Conservation (phyloP, 1,140 invertebrate species). For the Hyles vespertilio region DNA sequence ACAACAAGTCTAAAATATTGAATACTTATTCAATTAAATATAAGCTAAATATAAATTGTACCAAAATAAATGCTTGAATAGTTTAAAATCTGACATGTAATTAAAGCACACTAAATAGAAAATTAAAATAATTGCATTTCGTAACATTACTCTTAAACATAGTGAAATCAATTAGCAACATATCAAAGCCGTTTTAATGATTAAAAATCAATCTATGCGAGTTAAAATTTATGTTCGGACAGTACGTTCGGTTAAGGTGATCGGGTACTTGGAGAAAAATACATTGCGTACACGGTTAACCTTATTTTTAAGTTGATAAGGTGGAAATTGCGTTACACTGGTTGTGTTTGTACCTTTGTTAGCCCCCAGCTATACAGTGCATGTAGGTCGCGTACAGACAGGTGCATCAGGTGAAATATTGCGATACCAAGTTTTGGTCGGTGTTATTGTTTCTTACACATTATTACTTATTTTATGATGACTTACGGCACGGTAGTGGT, state of each 20-base stretch:
- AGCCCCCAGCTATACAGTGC: constrained; percentile 12
- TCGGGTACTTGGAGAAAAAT: constrained; percentile 4
- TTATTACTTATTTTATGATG: too few species aligned
- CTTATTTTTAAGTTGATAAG: not conserved
- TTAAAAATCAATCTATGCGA: constrained; percentile 18
- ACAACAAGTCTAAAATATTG: too few species aligned
- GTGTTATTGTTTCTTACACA: too few species aligned
- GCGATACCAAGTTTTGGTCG: not conserved
- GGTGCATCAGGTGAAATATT: constrained; percentile 11
- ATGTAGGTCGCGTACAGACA: constrained; percentile 22
- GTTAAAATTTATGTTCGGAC: constrained; percentile 4
- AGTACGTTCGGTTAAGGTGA: constrained; percentile 5
- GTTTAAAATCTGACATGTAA: too few species aligned
- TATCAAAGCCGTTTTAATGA: constrained; percentile 14
- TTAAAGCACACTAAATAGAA: too few species aligned
- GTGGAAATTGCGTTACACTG: not conserved
- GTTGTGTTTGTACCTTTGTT: not conserved
- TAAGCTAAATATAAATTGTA: too few species aligned
- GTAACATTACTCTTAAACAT: not conserved
- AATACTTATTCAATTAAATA: too few species aligned
- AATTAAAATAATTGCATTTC: not conserved
- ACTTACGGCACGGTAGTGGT: too few species aligned
- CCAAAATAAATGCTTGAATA: too few species aligned
- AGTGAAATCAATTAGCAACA: constrained; percentile 1
- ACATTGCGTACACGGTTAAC: not conserved